phyloP scores from a whole-genome alignment of 2,888 invertebrate genomes.

The Phortica magna region DNA sequence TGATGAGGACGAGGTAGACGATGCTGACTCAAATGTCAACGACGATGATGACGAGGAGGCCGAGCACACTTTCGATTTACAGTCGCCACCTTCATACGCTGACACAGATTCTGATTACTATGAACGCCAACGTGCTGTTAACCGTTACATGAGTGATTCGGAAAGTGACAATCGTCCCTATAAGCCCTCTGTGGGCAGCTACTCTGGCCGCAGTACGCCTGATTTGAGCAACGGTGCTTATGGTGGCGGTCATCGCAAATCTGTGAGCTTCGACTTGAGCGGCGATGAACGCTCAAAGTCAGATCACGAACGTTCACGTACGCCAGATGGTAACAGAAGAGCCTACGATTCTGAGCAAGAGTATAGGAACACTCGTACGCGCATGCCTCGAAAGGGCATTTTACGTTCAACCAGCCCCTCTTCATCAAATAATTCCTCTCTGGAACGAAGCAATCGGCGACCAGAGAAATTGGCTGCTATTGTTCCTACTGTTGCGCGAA shows the following conservation, averaged over 20 bases:
- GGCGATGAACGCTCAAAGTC: constrained; percentile 76
- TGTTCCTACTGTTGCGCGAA: constrained; percentile 74
- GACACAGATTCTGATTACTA: constrained; percentile 71
- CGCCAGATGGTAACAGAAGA: constrained; percentile 53
- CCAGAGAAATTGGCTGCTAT: constrained; percentile 67
- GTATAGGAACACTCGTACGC: constrained; percentile 52
- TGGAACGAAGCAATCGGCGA: constrained; percentile 63
- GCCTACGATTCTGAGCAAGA: constrained; percentile 77
- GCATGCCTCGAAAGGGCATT: constrained; percentile 75
- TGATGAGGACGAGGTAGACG: constrained; percentile 54
- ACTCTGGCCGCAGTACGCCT: constrained; percentile 75
- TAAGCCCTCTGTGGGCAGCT: constrained; percentile 47
- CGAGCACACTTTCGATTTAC: constrained; percentile 57
- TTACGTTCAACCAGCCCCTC: constrained; percentile 76
- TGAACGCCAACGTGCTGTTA: constrained; percentile 53
- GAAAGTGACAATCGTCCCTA: constrained; percentile 71
- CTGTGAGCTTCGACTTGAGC: constrained; percentile 78
- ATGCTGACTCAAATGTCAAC: constrained; percentile 46
- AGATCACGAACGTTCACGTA: constrained; percentile 71
- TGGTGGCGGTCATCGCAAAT: constrained; percentile 73
- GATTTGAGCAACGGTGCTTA: constrained; percentile 56
- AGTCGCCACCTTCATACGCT: constrained; percentile 60
- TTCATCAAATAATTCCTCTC: constrained; percentile 69
- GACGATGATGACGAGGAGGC: constrained; percentile 54
- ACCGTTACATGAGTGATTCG: constrained; percentile 73